Evolutionary conservation across 1,140 invertebrate species (phyloP), one percentile per base, ranked within the genome.

Genomic region (Trichomalopsis sarcophagae): DNA sequence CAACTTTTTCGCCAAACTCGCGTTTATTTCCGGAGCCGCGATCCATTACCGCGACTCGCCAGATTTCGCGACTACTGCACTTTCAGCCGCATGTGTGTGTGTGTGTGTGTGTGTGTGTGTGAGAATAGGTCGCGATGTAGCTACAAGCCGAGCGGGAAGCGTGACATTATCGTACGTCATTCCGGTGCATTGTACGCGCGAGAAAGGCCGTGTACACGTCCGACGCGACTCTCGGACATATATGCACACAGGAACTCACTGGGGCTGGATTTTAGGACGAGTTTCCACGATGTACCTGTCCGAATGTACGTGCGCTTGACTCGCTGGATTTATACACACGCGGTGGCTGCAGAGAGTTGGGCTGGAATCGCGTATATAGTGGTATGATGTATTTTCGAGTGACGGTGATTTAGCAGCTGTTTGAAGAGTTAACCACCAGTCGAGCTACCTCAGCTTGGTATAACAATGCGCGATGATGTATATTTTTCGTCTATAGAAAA

Each of bases 121-220:
- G 17, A 3, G 55, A 62, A 21, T n/a, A 62, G 55, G 17, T 21
- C 21, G 21, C 2, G 55, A 55, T 62, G 55, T 62, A 78, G 27
- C 27, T 78, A 62, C 21, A 33, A 17, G 55, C 55, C 36, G 44
- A 36, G 33, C 86, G 86, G 83, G 79, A 87, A 87, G 74, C 86
- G 85, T 86, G 55, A 88, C 89, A 90, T 91, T 89, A 91, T 88
- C 88, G 87, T 90, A 87, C 81, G 88, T 90, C 89, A 89, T 89
- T 88, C 86, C 88, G 74, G 21, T 36, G 17, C 62, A 55, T 78
- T 68, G 75, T 68, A 14, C 30, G 50, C 55, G 13, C 27, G 47
- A 33, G 47, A 30, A 40, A 62, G 86, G 87, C 17, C 55, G 17
- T 62, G 55, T 62, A 62, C 17, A 62, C 17, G 55, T 62, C 55